Conservation (phyloP, 2,797 vertebrate genomes). For the Sebastes baramenuke region DNA sequence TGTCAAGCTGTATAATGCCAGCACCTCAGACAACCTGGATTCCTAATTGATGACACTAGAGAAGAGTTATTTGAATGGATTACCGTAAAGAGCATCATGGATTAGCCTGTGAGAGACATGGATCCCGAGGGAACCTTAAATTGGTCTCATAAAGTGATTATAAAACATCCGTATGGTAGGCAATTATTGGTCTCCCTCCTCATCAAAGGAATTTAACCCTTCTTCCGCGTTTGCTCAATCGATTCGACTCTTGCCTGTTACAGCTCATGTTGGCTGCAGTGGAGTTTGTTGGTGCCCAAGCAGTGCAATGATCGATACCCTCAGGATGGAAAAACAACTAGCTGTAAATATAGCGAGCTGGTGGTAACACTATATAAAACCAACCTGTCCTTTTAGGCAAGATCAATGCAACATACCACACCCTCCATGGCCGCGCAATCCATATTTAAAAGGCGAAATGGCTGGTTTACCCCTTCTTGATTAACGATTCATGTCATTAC, state of each 20-base stretch:
- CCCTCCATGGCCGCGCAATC: conserved; percentile 15
- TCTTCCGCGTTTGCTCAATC: conserved; percentile 13
- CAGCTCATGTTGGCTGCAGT: neutral
- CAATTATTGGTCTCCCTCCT: conserved; percentile 49
- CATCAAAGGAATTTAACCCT: conserved; percentile 56
- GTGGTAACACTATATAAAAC: conserved; percentile 41
- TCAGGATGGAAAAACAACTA: conserved; percentile 19
- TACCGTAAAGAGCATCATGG: conserved; percentile 76
- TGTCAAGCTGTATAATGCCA: conserved; percentile 33
- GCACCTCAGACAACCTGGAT: conserved; percentile 59
- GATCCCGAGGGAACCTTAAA: conserved; percentile 72
- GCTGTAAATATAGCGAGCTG: conserved; percentile 34
- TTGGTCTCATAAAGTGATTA: conserved; percentile 69
- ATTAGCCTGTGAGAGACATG: conserved; percentile 69
- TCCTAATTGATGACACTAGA: conserved; percentile 73
- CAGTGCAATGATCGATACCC: conserved; percentile 24
- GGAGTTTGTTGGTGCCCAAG: neutral
- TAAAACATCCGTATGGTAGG: conserved; percentile 63
- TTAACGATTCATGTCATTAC: conserved; percentile 54
- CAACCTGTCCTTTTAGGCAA: conserved; percentile 22
- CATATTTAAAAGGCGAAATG: conserved; percentile 54
- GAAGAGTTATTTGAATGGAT: conserved; percentile 82
- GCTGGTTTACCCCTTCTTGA: conserved; percentile 45
- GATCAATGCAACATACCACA: conserved; percentile 34
- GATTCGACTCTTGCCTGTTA: conserved; percentile 13